Evolutionary conservation across 1,140 invertebrate genomes (phyloP), one percentile per base, ranked within the genome.

Genomic region (Cydia strobilella): DNA sequence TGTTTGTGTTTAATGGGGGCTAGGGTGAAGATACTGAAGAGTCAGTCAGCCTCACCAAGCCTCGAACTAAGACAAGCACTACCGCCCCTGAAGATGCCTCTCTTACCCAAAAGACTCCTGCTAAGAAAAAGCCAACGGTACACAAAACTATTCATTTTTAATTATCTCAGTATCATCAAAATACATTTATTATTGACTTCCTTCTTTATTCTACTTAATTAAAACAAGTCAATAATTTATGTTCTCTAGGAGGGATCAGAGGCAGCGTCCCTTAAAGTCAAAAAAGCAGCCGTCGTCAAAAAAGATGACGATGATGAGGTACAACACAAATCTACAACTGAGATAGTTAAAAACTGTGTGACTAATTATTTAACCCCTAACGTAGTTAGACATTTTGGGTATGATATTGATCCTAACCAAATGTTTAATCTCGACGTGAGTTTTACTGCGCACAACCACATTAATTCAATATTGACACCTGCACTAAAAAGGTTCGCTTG

Each of bases 81-180:
- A 92, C 90, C 42, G 90, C 90, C 74, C 91, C 91, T 35, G 91
- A 93, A 85, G 90, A 91, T 76, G 90, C 90, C 75, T 85, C 90
- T 78, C 87, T 93, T 63, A 92, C 89, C 79, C 90, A 93, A 90
- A 93, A 93, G 83, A 92, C 88, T 83, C 89, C 89, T 75, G 84
- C 86, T 76, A 86, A 89, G 88, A 93, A 90, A 89, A 91, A 92
- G 75, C 88, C 80, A 71, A 92, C 89, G 91, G 91, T 93, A 93
- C 77, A 84, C 63, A 74, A 80, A 59, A 75, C 63, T 80, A 79
- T 82, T 75, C 72, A 77, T 77, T 89, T 84, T 84, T 88, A 88
- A 88, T 81, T 89, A 87, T 89, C 89, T 90, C 89, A 87, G 83
- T 76, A 76, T 45, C 9, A 59, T 35, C 2, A 71, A 74, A 71